Percentiles rank a stretch among this genome's conserved stretches.
Evolutionary conservation across 2,888 invertebrate genomes (phyloP).

Genomic region (Latrodectus elegans): DNA sequence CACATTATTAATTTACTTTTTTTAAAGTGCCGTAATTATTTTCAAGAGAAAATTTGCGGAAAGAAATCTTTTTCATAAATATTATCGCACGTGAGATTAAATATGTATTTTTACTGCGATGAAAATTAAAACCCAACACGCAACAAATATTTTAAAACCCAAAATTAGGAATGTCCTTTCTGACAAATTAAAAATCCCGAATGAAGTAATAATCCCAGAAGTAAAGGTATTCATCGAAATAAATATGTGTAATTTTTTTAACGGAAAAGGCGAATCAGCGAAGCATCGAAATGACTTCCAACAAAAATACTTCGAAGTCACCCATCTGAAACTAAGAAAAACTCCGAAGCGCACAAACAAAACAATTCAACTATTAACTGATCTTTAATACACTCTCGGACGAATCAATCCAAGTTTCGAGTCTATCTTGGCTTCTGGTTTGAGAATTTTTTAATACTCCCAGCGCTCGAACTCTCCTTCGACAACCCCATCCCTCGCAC

Average conservation of each 20-base stretch:
- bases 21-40: no score
- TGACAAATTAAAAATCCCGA: not conserved
- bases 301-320: not conserved
- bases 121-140: no score
- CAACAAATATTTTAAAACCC: no score
- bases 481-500: no score
- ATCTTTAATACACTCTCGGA: slow-evolving; percentile 2
- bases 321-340: not conserved
- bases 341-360: not conserved
- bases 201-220: not conserved
- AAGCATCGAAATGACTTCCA: not conserved
- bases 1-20: no score
- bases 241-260: not conserved
- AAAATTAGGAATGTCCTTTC: not conserved
- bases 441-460: slow-evolving; percentile 11
- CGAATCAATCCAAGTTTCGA: not conserved
- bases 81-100: no score
- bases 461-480: not conserved
- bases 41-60: no score
- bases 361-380: slow-evolving; percentile 24
- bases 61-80: no score
- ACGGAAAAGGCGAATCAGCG: not conserved
- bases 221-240: not conserved
- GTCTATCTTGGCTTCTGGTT: not conserved
- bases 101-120: no score